These are phyloP conservation scores for Copsychus sechellarum DNA, from an alignment of 2,113 vertebrate genomes.

Conservation along the genomic window DNA sequence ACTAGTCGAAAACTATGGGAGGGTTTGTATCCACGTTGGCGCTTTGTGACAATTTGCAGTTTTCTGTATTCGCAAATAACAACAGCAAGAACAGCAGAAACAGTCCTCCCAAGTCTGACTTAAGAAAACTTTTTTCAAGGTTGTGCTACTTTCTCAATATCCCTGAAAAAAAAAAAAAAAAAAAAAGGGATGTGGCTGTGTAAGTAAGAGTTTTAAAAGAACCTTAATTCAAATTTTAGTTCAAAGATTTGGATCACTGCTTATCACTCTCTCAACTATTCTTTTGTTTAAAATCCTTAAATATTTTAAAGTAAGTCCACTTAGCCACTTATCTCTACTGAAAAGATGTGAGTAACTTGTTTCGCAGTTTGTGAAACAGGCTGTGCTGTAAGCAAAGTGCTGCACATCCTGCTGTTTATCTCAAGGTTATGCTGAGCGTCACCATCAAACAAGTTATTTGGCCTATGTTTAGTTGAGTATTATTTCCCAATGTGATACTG, in stretches of 20 bases:
- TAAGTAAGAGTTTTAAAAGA: background rate
- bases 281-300: background rate
- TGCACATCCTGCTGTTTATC: background rate
- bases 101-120: background rate
- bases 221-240: background rate
- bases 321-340: background rate
- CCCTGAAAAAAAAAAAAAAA: background rate
- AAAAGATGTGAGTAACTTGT: background rate
- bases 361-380: background rate
- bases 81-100: background rate
- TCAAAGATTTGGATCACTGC: background rate
- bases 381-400: background rate
- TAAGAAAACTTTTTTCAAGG: background rate
- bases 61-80: background rate
- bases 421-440: background rate
- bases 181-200: rapidly evolving
- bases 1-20: background rate
- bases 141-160: background rate
- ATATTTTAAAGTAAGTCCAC: background rate
- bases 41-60: background rate
- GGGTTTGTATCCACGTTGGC: background rate
- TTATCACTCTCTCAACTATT: background rate
- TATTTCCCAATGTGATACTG: background rate
- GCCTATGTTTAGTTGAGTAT: background rate
- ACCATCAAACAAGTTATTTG: background rate